Conservation (phyloP, 2,113 vertebrate genomes). For the Perca fluviatilis region DNA sequence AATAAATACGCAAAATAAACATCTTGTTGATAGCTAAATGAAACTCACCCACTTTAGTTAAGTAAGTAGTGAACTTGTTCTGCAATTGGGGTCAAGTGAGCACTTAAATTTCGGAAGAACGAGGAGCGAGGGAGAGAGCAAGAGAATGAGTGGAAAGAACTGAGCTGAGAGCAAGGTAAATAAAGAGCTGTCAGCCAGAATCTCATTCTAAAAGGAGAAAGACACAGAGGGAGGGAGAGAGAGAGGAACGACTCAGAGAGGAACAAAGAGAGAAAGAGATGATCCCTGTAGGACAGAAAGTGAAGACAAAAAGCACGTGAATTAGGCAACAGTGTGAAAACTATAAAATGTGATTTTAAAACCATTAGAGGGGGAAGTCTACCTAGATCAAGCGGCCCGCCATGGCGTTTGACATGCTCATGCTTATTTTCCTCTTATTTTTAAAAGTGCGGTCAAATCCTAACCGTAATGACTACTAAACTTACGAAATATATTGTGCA, state of each 20-base stretch:
- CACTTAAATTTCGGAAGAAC: neutral
- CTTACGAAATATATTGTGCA: no score
- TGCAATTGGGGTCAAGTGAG: constrained; percentile 14
- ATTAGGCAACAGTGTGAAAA: neutral
- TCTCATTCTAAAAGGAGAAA: constrained; percentile 15
- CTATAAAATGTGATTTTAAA: neutral
- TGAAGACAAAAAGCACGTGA: constrained; percentile 2
- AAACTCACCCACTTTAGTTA: neutral
- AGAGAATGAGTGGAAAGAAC: constrained; percentile 8
- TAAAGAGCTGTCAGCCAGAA: constrained; percentile 37
- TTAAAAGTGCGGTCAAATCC: no score
- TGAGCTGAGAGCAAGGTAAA: constrained; percentile 38
- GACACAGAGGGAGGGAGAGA: neutral
- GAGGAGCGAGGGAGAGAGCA: neutral
- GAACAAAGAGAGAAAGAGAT: neutral
- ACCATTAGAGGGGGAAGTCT: neutral
- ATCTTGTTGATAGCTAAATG: neutral
- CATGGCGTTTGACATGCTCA: no score
- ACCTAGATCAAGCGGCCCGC: neutral
- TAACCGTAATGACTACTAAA: no score
- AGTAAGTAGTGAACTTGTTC: constrained; percentile 8
- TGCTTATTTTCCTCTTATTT: no score
- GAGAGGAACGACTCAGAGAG: neutral
- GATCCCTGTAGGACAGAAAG: neutral
- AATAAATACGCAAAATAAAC: neutral